phyloP scores from a whole-genome alignment of 2,797 vertebrate genomes.

The Eulemur rubriventer region DNA sequence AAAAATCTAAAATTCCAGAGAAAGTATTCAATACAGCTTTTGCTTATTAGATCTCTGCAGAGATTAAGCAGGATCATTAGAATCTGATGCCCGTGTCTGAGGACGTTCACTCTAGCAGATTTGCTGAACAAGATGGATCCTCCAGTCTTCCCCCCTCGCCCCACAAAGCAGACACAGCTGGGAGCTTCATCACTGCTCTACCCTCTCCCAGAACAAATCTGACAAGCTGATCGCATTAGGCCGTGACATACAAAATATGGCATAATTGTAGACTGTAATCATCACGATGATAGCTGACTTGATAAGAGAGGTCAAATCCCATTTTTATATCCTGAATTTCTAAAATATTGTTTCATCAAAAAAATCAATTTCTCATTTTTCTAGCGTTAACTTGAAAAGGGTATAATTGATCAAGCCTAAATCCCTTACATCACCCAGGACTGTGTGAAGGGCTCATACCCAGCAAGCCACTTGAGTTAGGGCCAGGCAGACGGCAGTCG shows the following conservation, averaged over 20 bases:
- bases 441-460: slow-evolving; percentile 59
- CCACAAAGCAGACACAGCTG: slow-evolving; percentile 57
- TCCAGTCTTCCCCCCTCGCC: not conserved
- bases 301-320: slow-evolving; percentile 78
- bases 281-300: slow-evolving; percentile 74
- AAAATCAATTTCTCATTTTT: slow-evolving; percentile 83
- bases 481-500: slow-evolving; percentile 19
- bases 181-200: not conserved
- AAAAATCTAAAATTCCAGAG: not conserved
- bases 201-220: slow-evolving; percentile 39
- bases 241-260: slow-evolving; percentile 71
- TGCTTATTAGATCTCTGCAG: not conserved
- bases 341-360: slow-evolving; percentile 80
- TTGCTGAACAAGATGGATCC: slow-evolving; percentile 33
- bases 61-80: not conserved
- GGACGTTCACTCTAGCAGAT: not conserved
- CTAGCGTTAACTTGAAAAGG: slow-evolving; percentile 79
- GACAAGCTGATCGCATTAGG: slow-evolving; percentile 45
- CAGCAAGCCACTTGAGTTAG: slow-evolving; percentile 75
- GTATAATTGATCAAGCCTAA: slow-evolving; percentile 80
- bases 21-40: not conserved
- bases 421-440: slow-evolving; percentile 76
- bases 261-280: slow-evolving; percentile 75
- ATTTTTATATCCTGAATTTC: slow-evolving; percentile 81
- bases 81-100: accelerated